phyloP scores from a whole-genome alignment of 2,113 vertebrate species.

The Ameiurus melas region DNA sequence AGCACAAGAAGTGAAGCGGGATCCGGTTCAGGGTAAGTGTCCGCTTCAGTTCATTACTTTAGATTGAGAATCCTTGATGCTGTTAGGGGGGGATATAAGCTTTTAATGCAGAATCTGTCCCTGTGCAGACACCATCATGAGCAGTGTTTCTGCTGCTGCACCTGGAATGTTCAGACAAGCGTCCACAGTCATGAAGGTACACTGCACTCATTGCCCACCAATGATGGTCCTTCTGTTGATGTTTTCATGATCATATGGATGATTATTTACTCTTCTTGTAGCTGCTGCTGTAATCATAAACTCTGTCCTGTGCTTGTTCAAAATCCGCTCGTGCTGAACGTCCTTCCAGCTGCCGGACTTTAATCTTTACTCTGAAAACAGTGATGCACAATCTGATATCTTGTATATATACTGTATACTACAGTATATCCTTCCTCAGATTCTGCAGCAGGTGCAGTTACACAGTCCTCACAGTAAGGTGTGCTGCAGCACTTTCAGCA shows the following conservation, averaged over 20 bases:
- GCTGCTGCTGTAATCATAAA: not conserved
- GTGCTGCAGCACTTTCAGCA: not conserved
- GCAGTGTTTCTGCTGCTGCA: conserved; percentile 69
- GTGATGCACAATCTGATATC: not conserved
- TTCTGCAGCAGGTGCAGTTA: not conserved
- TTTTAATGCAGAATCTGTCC: conserved; percentile 4
- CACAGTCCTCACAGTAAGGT: not conserved
- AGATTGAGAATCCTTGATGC: not conserved
- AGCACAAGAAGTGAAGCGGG: conserved; percentile 68
- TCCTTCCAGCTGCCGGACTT: not conserved
- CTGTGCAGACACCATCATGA: conserved; percentile 65
- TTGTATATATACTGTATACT: not conserved
- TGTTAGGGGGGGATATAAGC: not conserved
- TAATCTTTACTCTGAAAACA: not conserved
- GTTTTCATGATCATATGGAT: not conserved
- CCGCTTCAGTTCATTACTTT: not conserved
- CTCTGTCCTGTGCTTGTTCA: not conserved
- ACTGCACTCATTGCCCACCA: not conserved
- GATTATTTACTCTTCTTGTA: not conserved
- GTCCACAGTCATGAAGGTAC: conserved; percentile 82
- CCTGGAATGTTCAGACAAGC: conserved; percentile 73
- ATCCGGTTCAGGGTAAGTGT: conserved; percentile 73
- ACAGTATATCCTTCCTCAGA: not conserved
- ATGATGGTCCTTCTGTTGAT: not conserved
- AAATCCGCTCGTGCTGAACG: not conserved